Evolutionary conservation across 2,888 invertebrate species (phyloP), one percentile per base, ranked within the genome.

Genomic region (Chymomyza amoena): DNA sequence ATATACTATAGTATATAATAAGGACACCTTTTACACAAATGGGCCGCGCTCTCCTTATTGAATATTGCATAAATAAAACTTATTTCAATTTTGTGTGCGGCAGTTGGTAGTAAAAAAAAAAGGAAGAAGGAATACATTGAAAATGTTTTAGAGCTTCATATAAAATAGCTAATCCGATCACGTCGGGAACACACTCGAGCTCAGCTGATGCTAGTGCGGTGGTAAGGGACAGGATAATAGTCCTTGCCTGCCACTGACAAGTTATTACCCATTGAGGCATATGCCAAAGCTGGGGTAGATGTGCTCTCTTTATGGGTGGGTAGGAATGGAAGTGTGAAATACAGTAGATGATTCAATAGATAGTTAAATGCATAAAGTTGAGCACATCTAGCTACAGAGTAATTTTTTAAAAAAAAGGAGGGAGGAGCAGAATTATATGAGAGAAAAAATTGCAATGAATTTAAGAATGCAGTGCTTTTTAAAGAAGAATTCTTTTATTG

Each of bases 111-210:
- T 62, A 36, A 16, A 9, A 57, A 57, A 68, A 54, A 45, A 39
- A 4, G 32, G 9, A 32, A 32, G 32, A 6, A 32, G 32, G 32
- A 51, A n/a, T 52, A 63, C 28, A 32, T 32, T 60, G 32, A 60
- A 77, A 76, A 75, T 81, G 65, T 80, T 81, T 72, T 72, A 81
- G 72, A 70, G 81, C 77, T 81, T 86, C 84, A 75, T 78, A 79
- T 88, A 88, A 88, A 84, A 88, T 84, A 84, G 76, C 76, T 84
- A 88, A 84, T 88, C 84, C 86, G 84, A 84, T 84, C 84, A 84
- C 88, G 88, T 88, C 81, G 54, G 57, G 63, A 51, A 32, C 61
- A 45, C 57, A 60, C 66, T 20, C 59, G 28, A 15, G 39, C 28
- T 18, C 52, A 13, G 51, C 32, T 20, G 50, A 45, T 62, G 57